These are phyloP conservation scores for Ramphastos sulfuratus DNA, from an alignment of 2,113 vertebrate genomes.

Conservation along the genomic window DNA sequence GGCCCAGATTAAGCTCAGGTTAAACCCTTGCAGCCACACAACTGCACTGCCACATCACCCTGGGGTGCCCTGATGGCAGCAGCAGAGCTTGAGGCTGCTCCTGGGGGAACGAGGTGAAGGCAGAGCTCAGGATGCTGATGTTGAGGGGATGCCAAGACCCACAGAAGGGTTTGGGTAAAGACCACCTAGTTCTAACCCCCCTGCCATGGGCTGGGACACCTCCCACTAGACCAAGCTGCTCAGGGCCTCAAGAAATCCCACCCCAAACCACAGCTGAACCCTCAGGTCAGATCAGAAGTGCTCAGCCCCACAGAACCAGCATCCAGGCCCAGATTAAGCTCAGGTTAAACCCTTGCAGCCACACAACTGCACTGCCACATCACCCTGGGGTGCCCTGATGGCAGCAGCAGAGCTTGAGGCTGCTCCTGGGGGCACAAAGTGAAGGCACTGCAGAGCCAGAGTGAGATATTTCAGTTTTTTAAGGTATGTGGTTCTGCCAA, in stretches of 20 bases:
- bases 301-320: not conserved
- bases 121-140: too few relatives aligned
- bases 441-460: not conserved
- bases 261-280: not conserved
- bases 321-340: not conserved
- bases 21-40: too few relatives aligned
- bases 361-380: not conserved
- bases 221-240: too few relatives aligned
- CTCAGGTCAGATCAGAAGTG: not conserved
- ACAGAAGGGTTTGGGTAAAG: too few relatives aligned
- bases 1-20: not conserved
- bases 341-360: too few relatives aligned
- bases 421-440: not conserved
- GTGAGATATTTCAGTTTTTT: not conserved
- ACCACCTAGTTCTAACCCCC: too few relatives aligned
- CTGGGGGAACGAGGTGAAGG: not conserved
- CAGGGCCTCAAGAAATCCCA: not conserved
- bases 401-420: not conserved
- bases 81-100: not conserved
- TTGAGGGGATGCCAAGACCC: too few relatives aligned
- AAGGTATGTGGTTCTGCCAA: not conserved
- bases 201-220: too few relatives aligned
- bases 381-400: fast-evolving
- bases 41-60: not conserved
- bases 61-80: not conserved